Evolutionary conservation across 2,113 vertebrate species (phyloP).

Genomic region (Sander vitreus): DNA sequence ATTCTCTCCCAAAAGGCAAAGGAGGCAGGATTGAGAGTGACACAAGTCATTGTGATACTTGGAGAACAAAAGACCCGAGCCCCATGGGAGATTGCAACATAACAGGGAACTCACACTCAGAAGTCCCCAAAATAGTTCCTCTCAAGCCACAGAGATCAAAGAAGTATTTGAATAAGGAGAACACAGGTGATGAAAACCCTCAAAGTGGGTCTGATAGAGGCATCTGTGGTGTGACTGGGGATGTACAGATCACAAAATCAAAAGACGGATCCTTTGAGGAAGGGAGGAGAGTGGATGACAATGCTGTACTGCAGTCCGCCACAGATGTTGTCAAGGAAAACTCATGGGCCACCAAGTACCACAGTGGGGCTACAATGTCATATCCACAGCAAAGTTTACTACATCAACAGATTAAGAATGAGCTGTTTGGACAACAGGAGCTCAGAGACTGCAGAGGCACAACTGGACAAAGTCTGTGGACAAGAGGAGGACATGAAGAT

Average conservation of each 20-base stretch:
- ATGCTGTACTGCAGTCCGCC: constrained; percentile 9
- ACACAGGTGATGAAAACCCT: constrained; percentile 60
- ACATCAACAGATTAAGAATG: constrained; percentile 36
- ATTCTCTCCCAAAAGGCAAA: constrained; percentile 46
- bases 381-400: constrained; percentile 37
- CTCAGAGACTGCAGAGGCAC: constrained; percentile 46
- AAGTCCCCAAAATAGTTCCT: constrained; percentile 80
- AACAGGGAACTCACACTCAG: constrained; percentile 60
- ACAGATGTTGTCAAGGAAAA: constrained; percentile 42
- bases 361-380: not conserved
- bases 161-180: constrained; percentile 80
- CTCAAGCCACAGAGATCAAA: constrained; percentile 87
- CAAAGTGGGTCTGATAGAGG: constrained; percentile 51
- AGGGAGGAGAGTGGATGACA: constrained; percentile 47
- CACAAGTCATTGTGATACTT: constrained; percentile 21
- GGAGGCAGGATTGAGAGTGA: constrained; percentile 9
- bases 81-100: constrained; percentile 59
- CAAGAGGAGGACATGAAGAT: constrained; percentile 42
- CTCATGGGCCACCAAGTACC: constrained; percentile 8
- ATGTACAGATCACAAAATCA: constrained; percentile 50
- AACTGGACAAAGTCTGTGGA: constrained; percentile 36
- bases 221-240: constrained; percentile 28
- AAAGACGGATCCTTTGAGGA: constrained; percentile 46
- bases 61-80: constrained; percentile 56
- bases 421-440: constrained; percentile 52